Conservation (phyloP, 2,797 vertebrate genomes). For the Gymnothorax javanicus region DNA sequence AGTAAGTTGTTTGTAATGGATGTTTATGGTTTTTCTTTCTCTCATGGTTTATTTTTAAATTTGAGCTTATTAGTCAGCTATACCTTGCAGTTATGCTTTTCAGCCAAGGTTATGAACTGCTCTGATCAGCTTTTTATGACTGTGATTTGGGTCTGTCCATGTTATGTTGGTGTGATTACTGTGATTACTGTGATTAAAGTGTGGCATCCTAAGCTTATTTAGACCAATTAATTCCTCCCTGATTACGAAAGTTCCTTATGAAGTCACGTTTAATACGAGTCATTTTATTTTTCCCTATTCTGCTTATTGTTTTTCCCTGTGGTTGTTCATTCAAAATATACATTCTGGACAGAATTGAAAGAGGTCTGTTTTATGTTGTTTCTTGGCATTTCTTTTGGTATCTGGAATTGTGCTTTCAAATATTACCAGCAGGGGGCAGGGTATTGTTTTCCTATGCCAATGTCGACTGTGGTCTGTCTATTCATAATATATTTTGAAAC, state of each 20-base stretch:
- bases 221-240: background rate
- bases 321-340: background rate
- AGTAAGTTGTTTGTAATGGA: slow-evolving; percentile 61
- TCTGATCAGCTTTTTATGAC: background rate
- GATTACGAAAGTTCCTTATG: background rate
- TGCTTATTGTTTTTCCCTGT: background rate
- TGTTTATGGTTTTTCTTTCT: slow-evolving; percentile 61
- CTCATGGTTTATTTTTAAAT: slow-evolving; percentile 58
- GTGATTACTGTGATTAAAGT: background rate
- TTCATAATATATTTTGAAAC: slow-evolving; percentile 10
- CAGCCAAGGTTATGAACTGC: slow-evolving; percentile 22
- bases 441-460: slow-evolving; percentile 52
- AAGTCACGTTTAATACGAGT: background rate
- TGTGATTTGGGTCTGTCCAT: slow-evolving; percentile 6
- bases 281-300: background rate
- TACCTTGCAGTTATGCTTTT: slow-evolving; percentile 61
- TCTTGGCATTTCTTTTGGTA: slow-evolving; percentile 9
- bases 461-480: background rate
- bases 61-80: slow-evolving; percentile 60
- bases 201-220: background rate
- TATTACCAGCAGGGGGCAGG: slow-evolving; percentile 77
- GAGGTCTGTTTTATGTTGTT: slow-evolving; percentile 24
- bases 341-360: background rate
- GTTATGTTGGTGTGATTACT: slow-evolving; percentile 47
- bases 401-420: slow-evolving; percentile 47